Base-by-base conservation (phyloP, 2,797 vertebrate genomes). In the Sebastes dallii region DNA sequence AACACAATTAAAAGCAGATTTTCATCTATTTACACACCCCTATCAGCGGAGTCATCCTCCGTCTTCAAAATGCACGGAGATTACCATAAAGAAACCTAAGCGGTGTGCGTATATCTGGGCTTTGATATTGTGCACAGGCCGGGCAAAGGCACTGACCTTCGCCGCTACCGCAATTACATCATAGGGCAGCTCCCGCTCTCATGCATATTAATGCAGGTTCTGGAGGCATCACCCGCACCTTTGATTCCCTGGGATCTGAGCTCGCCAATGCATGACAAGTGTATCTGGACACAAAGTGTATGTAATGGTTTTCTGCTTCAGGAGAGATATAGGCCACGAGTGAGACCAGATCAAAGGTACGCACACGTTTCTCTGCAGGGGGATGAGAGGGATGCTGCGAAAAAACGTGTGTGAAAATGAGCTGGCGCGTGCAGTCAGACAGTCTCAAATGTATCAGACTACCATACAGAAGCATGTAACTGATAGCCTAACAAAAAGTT, bases 111-210 rank as follows among this genome's bases (percentile, higher is more conserved):
- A 62, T 79, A 87, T 90, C 83, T 84, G 73, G 71, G 76, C 86
- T 93, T 92, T 92, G 89, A 89, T 89, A 77, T 75, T 42, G 75
- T 66, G 71, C 59, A 70, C 72, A 42, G 60, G 79, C 81, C 81
- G 68, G 84, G 70, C 78, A 85, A 86, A 88, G 80, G 78, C 83
- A 86, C 83, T 89, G 92, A 93, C 92, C 91, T 92, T 90, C 87
- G 66, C 86, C 13, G 81, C 87, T 85, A 81, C 92, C 55, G 92
- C 94, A 94, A 93, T 95, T 94, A 93, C 95, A 95, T 96, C 94
- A 95, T 91, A 92, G 93, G 89, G 87, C 87, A 86, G 88, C 87
- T 91, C 87, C 80, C 1, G 62, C 82, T 86, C 75, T 92, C 92
- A 94, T 95, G 91, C 90, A 95, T 95, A 95, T 95, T 94, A 92